These are phyloP conservation scores for Pollimyrus isidori DNA, from an alignment of 2,113 vertebrate genomes.

Conservation along the genomic window DNA sequence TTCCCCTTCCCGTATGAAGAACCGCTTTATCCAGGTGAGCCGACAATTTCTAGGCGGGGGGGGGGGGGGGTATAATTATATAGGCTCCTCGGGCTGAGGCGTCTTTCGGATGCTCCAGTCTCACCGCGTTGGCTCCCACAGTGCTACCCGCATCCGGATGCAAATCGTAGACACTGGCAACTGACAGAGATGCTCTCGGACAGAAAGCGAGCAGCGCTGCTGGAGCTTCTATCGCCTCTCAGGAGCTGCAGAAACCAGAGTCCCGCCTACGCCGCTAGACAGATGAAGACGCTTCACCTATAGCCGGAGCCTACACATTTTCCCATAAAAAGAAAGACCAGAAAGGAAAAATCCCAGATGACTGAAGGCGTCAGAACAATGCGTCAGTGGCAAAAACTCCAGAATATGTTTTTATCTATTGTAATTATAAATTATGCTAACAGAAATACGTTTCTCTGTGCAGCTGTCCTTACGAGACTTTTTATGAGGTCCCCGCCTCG, in stretches of 20 bases:
- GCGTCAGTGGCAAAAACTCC: neutral
- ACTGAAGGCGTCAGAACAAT: neutral
- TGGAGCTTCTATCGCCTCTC: slow-evolving; percentile 56
- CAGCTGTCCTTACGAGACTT: neutral
- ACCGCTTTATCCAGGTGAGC: slow-evolving; percentile 61
- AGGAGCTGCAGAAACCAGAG: slow-evolving; percentile 56
- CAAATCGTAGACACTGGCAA: slow-evolving; percentile 38
- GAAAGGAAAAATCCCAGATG: neutral
- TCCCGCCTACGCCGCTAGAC: slow-evolving; percentile 63
- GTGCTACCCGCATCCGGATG: slow-evolving; percentile 42
- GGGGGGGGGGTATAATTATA: slow-evolving; percentile 44
- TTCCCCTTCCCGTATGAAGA: slow-evolving; percentile 35
- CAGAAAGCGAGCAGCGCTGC: slow-evolving; percentile 50
- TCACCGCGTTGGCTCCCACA: neutral
- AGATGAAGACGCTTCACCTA: slow-evolving; percentile 62
- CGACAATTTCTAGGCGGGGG: slow-evolving; percentile 38
- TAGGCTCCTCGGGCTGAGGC: slow-evolving; percentile 32
- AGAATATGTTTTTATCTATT: neutral
- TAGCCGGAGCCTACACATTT: slow-evolving; percentile 17
- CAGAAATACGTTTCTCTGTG: neutral
- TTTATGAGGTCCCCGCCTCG: neutral
- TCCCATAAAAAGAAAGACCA: neutral
- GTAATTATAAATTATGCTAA: neutral
- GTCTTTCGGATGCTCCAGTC: neutral
- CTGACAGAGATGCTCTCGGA: slow-evolving; percentile 53